Evolutionary conservation across 2,888 invertebrate species (phyloP).

Genomic region (Tiliacea aurago): DNA sequence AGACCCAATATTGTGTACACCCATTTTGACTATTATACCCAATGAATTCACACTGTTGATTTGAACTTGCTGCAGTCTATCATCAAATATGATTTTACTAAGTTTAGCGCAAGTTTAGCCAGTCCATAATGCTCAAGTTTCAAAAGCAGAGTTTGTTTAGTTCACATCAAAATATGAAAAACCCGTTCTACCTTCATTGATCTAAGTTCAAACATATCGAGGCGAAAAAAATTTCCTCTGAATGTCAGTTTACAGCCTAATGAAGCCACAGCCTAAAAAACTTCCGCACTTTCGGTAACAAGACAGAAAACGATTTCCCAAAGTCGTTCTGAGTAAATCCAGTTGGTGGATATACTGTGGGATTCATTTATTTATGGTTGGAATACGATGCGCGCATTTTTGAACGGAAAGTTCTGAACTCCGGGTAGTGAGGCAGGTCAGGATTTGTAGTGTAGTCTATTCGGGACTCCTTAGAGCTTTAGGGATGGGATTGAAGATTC

Average conservation of each 20-base stretch:
- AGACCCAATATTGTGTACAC: too few relatives aligned
- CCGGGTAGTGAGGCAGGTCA: conserved; percentile 69
- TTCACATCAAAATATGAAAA: too few relatives aligned
- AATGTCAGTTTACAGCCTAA: conserved; percentile 49
- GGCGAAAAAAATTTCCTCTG: conserved; percentile 35
- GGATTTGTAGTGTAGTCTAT: conserved; percentile 70
- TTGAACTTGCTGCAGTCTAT: too few relatives aligned
- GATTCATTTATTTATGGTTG: conserved; percentile 76
- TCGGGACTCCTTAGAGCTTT: conserved; percentile 51
- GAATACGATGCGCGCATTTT: conserved; percentile 71
- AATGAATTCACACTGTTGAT: too few relatives aligned
- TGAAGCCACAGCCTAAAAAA: conserved; percentile 48
- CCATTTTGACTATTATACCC: too few relatives aligned
- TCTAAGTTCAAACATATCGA: conserved; percentile 39
- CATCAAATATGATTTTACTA: too few relatives aligned
- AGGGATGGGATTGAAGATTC: conserved; percentile 37
- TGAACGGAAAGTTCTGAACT: conserved; percentile 67
- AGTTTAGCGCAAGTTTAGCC: too few relatives aligned
- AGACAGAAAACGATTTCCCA: conserved; percentile 67
- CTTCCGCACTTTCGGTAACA: conserved; percentile 57
- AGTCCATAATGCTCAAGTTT: too few relatives aligned
- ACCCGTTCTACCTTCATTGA: too few relatives aligned
- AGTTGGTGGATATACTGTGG: conserved; percentile 55
- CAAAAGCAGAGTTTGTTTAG: too few relatives aligned
- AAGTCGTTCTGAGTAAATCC: conserved; percentile 71